Evolutionary conservation across 2,113 vertebrate species (phyloP).

Genomic region (Thomomys bottae): DNA sequence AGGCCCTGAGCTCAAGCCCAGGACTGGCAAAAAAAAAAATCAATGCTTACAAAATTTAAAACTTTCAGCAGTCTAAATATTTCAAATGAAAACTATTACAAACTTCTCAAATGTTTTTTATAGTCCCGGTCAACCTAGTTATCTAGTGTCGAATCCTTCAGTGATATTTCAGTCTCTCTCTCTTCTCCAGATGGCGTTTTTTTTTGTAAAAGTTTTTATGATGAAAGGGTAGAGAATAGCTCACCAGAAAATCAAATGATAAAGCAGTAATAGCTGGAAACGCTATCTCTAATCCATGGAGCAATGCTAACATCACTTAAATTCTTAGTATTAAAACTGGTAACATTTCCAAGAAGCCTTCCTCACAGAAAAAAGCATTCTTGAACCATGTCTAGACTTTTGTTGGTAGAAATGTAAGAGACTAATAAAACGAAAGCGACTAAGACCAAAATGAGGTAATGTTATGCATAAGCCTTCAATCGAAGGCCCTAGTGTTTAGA

Average conservation of each 20-base stretch:
- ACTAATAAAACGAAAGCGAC: not conserved
- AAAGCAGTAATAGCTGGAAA: not conserved
- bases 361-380: not conserved
- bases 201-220: not conserved
- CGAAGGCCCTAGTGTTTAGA: no score
- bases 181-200: slow-evolving; percentile 74
- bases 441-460: not conserved
- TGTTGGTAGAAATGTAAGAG: not conserved
- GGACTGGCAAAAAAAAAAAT: no score
- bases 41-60: slow-evolving; percentile 89
- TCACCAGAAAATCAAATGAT: not conserved
- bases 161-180: slow-evolving; percentile 82
- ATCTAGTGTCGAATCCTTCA: slow-evolving; percentile 83
- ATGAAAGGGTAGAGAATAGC: not conserved
- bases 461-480: not conserved
- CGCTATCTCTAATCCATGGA: not conserved
- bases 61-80: slow-evolving; percentile 85
- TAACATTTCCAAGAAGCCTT: not conserved
- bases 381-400: not conserved
- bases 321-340: not conserved
- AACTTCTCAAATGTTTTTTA: slow-evolving; percentile 73
- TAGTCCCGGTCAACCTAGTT: slow-evolving; percentile 79
- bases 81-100: slow-evolving; percentile 81
- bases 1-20: no score
- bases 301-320: not conserved